Percentiles rank a stretch among this genome's conserved stretches.
Evolutionary conservation across 2,888 invertebrate genomes (phyloP).

Genomic region (Tetrapedia diversipes): DNA sequence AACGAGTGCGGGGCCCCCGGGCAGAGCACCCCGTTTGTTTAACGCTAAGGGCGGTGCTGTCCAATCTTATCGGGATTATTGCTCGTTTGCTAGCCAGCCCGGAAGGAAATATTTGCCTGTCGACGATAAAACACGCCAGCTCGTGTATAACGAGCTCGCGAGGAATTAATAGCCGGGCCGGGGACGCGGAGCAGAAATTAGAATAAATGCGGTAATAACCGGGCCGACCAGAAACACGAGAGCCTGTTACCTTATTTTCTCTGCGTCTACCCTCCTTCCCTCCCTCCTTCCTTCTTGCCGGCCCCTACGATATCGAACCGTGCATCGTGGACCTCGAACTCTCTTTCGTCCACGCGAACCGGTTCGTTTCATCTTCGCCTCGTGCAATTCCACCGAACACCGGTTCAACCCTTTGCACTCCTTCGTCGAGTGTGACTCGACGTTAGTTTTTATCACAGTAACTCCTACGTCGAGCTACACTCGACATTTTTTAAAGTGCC

Average conservation of each 20-base stretch:
- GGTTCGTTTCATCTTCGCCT: neutral
- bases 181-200: slow-evolving; percentile 29
- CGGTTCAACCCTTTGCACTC: no score
- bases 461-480: no score
- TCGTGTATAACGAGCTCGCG: slow-evolving; percentile 14
- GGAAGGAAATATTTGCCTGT: slow-evolving; percentile 53
- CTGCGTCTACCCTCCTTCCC: neutral
- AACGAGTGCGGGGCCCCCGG: no score
- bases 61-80: slow-evolving; percentile 31
- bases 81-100: slow-evolving; percentile 14
- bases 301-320: no score
- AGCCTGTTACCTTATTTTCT: slow-evolving; percentile 8
- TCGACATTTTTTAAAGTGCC: no score
- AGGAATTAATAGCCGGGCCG: slow-evolving; percentile 38
- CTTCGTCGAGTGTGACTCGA: no score
- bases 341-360: no score
- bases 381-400: neutral
- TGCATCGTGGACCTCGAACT: no score
- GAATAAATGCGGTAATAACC: slow-evolving; percentile 33
- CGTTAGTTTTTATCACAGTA: no score
- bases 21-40: no score
- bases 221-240: neutral
- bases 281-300: neutral
- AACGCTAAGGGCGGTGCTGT: no score
- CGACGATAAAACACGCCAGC: slow-evolving; percentile 44